Conservation (phyloP, 2,888 invertebrate species). For the Choristoneura rosaceana region DNA sequence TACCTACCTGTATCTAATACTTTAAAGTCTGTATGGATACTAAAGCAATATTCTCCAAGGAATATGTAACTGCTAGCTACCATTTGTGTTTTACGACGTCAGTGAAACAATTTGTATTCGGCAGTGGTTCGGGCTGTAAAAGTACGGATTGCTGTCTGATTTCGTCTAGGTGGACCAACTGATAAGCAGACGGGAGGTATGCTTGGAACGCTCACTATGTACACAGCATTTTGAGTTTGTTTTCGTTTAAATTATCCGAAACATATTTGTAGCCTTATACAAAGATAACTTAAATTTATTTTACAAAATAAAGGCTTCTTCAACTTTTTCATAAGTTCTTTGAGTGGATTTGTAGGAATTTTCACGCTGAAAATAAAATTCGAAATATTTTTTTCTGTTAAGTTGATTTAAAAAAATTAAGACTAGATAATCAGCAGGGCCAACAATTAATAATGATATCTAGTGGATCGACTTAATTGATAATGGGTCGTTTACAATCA, state of each 20-base stretch:
- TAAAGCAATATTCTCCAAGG: conserved; percentile 65
- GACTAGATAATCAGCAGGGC: no score
- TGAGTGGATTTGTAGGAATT: no score
- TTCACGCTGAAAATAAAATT: no score
- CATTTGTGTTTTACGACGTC: conserved; percentile 76
- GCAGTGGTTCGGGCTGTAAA: conserved; percentile 68
- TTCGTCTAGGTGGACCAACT: conserved; percentile 74
- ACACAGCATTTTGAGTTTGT: conserved; percentile 1
- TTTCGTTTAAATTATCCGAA: conserved; percentile 5
- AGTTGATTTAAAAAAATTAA: no score
- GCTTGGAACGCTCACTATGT: conserved; percentile 10
- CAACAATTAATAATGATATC: no score
- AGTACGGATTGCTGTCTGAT: conserved; percentile 61
- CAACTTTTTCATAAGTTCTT: no score
- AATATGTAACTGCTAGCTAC: conserved; percentile 50
- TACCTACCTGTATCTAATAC: conserved; percentile 29
- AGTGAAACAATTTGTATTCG: conserved; percentile 79
- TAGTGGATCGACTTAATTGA: no score
- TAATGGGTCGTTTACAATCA: no score
- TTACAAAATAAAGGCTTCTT: not conserved
- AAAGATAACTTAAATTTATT: conserved; percentile 6
- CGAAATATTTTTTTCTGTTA: no score
- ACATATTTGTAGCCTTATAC: no score
- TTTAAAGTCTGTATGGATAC: conserved; percentile 41
- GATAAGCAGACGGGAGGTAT: conserved; percentile 59